Evolutionary conservation across 2,797 vertebrate genomes (phyloP), one percentile per base, ranked within the genome.

Genomic region (Lemur catta): DNA sequence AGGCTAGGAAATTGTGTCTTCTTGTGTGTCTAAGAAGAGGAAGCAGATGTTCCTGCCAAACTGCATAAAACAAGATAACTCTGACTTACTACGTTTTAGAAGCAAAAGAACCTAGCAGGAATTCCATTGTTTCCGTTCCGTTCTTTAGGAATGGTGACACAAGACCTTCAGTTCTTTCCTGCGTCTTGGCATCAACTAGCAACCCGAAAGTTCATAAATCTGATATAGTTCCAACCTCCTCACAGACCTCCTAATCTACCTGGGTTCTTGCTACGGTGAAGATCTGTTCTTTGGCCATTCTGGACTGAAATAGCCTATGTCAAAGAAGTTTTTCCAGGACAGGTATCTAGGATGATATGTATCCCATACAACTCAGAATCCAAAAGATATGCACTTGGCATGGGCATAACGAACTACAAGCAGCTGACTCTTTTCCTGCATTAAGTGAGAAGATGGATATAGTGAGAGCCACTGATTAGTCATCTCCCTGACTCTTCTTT

Each of bases 31-130:
- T 93, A 59, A 89, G 85, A 75, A 88, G 35, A 95, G 12, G 6
- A 97, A 89, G 28, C 38, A 92, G 92, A 82, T 55, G 18, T 81
- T 52, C n/a, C 69, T 91, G 41, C 35, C 85, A 76, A 94, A 75
- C 14, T 28, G 14, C 24, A 79, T 93, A 17, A 93, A 22, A 43
- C 18, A 59, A 65, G 59, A 35, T 87, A 63, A 89, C 15, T 89
- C 35, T 52, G 57, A 78, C 63, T 61, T 69, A 35, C 1, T 87
- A 17, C 28, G 52, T 90, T 65, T 33, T 86, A 65, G 46, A 71
- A 84, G 35, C 48, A 28, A 74, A 57, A 80, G n/a, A 82, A 76
- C 10, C 1, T 50, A 17, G 1, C 38, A 50, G 33, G 55, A 1
- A 57, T 24, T 61, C 33, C n/a, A 78, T 35, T 78, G 3, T 52